Evolutionary conservation across 2,797 vertebrate species (phyloP), one percentile per base, ranked within the genome.

Genomic region (Buphagus erythrorhynchus): DNA sequence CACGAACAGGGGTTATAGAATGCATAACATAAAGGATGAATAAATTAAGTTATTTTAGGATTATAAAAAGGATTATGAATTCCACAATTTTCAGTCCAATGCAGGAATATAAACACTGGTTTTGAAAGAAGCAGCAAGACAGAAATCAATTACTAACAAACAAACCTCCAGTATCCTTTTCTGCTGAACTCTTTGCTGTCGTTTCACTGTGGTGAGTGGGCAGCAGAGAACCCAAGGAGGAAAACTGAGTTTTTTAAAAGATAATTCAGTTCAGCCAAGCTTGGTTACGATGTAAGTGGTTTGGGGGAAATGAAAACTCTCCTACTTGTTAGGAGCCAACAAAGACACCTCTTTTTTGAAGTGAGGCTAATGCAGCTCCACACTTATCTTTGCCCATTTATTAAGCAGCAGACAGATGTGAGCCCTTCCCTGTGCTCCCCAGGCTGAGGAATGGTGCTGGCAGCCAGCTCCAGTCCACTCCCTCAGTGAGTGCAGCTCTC

Each of bases 371-470:
- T 25, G 42, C 3, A 67, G 85, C 94, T 93, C 95, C 93, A 49
- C 95, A 92, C 95, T 97, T 94, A 66, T 84, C 86, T 82, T 48
- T 31, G 71, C 88, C 55, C 86, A 90, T 92, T 95, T 92, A 85
- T 86, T 86, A 95, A 71, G 38, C 90, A 77, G 94, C 85, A 95
- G 96, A 86, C 88, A 93, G 94, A 88, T 69, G 86, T 72, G 54
- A 65, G 94, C 77, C 69, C 91, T 88, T 87, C 33, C 33, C 81
- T 16, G 46, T 29, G 91, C 77, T 43, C 62, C 65, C 67, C 71
- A n/a, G 93, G 66, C 28, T 72, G 88, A 85, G 86, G 79, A 85
- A 93, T 15, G 87, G 89, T 54, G 42, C 87, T 92, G 95, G 94
- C 95, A 95, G 91, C 43, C 86, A 73, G 59, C 57, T 33, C 85